Conservation (phyloP, 2,113 vertebrate genomes). For the Saccopteryx leptura region DNA sequence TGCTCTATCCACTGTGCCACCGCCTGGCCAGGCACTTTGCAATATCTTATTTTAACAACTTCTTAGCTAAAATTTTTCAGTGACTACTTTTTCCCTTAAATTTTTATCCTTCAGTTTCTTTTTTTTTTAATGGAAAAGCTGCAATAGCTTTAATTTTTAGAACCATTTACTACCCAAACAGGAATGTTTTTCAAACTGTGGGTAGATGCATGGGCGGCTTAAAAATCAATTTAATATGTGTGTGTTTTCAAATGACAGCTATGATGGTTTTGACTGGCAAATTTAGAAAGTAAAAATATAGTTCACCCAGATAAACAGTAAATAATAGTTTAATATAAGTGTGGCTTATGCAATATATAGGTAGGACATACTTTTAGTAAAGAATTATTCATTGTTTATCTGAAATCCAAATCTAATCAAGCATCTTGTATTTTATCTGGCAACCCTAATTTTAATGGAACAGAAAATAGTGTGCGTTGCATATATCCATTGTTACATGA, state of each 20-base stretch:
- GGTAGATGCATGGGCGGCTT: constrained; percentile 2
- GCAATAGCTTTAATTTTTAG: constrained; percentile 6
- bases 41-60: not conserved
- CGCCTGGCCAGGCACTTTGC: not conserved
- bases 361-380: not conserved
- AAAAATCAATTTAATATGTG: not conserved
- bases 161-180: not conserved
- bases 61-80: constrained; percentile 24
- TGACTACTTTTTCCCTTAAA: constrained; percentile 3
- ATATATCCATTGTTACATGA: constrained; percentile 12
- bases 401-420: constrained; percentile 53
- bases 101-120: not conserved
- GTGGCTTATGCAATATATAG: not conserved
- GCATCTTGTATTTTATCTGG: not conserved
- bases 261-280: constrained; percentile 5
- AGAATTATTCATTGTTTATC: constrained; percentile 14
- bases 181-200: not conserved
- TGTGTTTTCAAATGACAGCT: constrained; percentile 30
- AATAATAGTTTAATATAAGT: constrained; percentile 21
- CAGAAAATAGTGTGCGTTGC: not conserved
- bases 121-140: constrained; percentile 12
- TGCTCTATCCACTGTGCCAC: no score
- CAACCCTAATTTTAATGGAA: not conserved
- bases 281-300: constrained; percentile 55
- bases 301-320: not conserved